Evolutionary conservation across 2,113 vertebrate species (phyloP).

Genomic region (Ceratotherium simum): DNA sequence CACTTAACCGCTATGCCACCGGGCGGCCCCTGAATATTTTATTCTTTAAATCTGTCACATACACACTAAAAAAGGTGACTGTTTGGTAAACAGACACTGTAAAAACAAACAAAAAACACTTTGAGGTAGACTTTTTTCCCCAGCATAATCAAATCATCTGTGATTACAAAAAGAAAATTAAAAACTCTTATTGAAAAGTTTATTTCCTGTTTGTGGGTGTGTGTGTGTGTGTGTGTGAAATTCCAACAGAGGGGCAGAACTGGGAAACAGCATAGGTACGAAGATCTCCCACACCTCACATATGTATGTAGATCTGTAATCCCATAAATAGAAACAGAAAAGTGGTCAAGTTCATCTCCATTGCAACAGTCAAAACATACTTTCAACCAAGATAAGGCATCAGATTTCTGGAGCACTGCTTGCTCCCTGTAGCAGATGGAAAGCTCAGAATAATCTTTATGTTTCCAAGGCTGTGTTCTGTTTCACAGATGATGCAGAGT

Average conservation of each 20-base stretch:
- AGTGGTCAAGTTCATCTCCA: not conserved
- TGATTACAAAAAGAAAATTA: not conserved
- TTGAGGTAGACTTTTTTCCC: not conserved
- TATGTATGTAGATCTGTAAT: accelerated
- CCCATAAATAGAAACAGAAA: not conserved
- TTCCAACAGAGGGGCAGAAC: no score
- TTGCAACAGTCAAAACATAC: no score
- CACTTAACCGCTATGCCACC: no score
- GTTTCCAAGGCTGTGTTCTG: not conserved
- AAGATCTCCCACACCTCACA: no score
- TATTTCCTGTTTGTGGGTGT: not conserved
- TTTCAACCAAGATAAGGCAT: not conserved
- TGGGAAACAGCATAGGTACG: not conserved
- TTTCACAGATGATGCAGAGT: no score
- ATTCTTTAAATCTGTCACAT: not conserved
- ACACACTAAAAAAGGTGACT: not conserved
- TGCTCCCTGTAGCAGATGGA: not conserved
- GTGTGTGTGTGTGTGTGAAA: not conserved
- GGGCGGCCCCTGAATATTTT: not conserved
- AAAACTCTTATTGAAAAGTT: not conserved
- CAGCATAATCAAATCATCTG: not conserved
- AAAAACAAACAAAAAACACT: not conserved
- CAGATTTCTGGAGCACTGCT: not conserved
- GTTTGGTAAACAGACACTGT: not conserved
- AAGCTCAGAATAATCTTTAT: not conserved